A percentile compares a stretch with the other conserved stretches of the same genome.
Conservation (phyloP, 1,140 invertebrate genomes). For the Ladona fulva region DNA sequence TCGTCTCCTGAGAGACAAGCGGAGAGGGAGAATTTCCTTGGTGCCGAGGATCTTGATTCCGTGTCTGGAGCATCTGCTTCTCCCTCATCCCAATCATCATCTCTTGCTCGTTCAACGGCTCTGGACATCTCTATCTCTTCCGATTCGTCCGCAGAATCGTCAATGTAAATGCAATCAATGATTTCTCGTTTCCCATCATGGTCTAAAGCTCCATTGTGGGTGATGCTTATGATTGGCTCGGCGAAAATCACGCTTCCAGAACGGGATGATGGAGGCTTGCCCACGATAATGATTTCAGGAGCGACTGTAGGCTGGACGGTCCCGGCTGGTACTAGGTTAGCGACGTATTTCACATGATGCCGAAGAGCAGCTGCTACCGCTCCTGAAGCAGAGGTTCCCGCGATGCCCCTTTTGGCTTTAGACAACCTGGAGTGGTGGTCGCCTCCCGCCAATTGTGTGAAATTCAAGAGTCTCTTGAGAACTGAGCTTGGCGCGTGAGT, state of each 20-base stretch:
- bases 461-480: conserved; percentile 40
- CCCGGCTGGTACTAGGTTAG: conserved; percentile 48
- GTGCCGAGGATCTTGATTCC: conserved; percentile 30
- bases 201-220: conserved; percentile 35
- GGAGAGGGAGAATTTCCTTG: conserved; percentile 56
- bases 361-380: conserved; percentile 57
- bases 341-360: conserved; percentile 60
- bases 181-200: conserved; percentile 38
- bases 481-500: conserved; percentile 52
- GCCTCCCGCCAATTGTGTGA: conserved; percentile 25
- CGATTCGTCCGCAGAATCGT: background rate
- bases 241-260: background rate
- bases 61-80: conserved; percentile 27
- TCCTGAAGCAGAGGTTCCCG: conserved; percentile 20
- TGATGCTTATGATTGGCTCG: background rate
- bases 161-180: conserved; percentile 34
- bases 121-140: background rate
- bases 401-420: background rate
- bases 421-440: background rate
- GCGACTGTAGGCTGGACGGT: conserved; percentile 32
- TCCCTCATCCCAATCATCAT: conserved; percentile 33
- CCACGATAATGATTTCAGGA: conserved; percentile 32
- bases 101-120: conserved; percentile 27
- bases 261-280: conserved; percentile 29
- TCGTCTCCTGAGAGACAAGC: conserved; percentile 33